Evolutionary conservation across 2,113 vertebrate genomes (phyloP), one percentile per base, ranked within the genome.

Genomic region (Eulemur macaco): DNA sequence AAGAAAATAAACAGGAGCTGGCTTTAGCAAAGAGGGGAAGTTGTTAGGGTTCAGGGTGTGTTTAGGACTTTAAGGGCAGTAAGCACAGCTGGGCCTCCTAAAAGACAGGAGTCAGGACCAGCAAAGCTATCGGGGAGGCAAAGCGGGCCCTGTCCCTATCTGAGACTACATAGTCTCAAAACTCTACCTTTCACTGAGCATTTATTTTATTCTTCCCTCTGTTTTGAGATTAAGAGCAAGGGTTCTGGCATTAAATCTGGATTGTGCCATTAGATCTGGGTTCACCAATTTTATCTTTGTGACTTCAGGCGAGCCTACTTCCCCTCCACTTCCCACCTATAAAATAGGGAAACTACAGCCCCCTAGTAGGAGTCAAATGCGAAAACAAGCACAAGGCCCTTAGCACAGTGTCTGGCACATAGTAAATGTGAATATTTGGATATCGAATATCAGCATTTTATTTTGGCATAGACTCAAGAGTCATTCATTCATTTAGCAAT

Each of bases 401-500:
- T 68, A 94, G 88, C 64, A 73, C 6, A 66, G 64, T 74, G 73
- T 86, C 78, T 82, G n/a, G 73, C n/a, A 37, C 66, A 45, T 73
- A 95, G 78, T 73, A 54, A 54, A 54, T 54, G 17, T 6, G 52
- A 54, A 18, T 54, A 54, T 54, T 54, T 54, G 17, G 52, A 18
- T 54, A 54, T 54, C 34, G 66, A 96, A 69, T 66, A 42, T 73
- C 14, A 14, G 50, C 21, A 54, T 88, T 96, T 94, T 45, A 80
- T 87, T 95, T 92, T 89, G 78, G 68, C 60, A 68, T 20, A 60
- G 39, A 73, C 23, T 63, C 58, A 76, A 87, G 82, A 90, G 58
- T 69, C n/a, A 39, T 66, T 76, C 18, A 74, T 68, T 95, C 80
- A 80, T 63, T 78, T 83, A 77, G 85, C 88, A 89, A 63, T 4